Conservation (phyloP, 2,888 invertebrate species). For the Apodemia mormo region DNA sequence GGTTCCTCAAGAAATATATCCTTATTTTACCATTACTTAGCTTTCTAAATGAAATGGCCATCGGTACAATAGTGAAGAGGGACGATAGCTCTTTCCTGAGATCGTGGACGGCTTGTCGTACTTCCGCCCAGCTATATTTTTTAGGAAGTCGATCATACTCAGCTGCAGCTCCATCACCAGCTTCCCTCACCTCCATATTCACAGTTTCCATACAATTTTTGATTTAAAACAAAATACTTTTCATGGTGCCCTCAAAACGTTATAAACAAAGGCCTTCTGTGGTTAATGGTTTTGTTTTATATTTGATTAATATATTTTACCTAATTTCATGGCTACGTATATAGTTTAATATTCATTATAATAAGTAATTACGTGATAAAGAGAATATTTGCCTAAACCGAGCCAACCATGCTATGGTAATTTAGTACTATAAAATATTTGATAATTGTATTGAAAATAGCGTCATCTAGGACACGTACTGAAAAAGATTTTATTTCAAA, state of each 20-base stretch:
- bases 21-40: conserved; percentile 90
- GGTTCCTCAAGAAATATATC: conserved; percentile 94
- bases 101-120: conserved; percentile 90
- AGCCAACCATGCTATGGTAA: no score
- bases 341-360: conserved; percentile 48
- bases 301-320: conserved; percentile 45
- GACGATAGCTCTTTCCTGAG: conserved; percentile 89
- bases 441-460: no score
- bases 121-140: conserved; percentile 88
- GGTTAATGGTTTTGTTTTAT: conserved; percentile 27
- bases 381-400: conserved; percentile 49
- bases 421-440: no score
- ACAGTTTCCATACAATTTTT: conserved; percentile 52
- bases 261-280: conserved; percentile 30
- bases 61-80: conserved; percentile 90
- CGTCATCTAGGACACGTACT: no score
- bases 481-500: no score
- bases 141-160: conserved; percentile 63
- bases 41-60: conserved; percentile 90
- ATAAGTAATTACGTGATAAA: conserved; percentile 46
- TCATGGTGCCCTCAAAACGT: conserved; percentile 52
- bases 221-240: conserved; percentile 43
- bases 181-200: conserved; percentile 73
- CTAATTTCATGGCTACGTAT: conserved; percentile 49
- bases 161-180: conserved; percentile 71